Conservation (phyloP, 2,113 vertebrate genomes). For the Piaya cayana region DNA sequence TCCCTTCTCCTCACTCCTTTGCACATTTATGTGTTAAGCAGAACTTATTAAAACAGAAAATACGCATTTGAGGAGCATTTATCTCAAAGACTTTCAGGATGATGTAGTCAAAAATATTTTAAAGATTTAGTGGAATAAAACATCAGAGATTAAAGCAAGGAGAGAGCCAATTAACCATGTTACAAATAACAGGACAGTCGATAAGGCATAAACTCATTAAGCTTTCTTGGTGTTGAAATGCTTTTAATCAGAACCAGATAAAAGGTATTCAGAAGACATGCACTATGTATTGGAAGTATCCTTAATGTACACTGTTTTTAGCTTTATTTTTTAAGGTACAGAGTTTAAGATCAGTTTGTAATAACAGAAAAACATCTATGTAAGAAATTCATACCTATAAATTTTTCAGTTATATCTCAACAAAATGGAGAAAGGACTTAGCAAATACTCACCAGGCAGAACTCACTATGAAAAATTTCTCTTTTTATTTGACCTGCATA, state of each 20-base stretch:
- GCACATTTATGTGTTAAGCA: not conserved
- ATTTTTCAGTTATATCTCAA: not conserved
- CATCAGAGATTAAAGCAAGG: conserved; percentile 33
- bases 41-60: not conserved
- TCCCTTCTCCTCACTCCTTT: not conserved
- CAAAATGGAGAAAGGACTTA: not conserved
- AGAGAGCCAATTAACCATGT: conserved; percentile 15
- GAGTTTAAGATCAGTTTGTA: not conserved
- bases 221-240: conserved; percentile 14
- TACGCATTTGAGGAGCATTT: not conserved
- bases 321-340: not conserved
- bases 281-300: not conserved
- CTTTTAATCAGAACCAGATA: conserved; percentile 49
- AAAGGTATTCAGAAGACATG: conserved; percentile 10
- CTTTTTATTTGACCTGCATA: not conserved
- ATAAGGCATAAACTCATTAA: conserved; percentile 44
- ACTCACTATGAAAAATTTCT: not conserved
- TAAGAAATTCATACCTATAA: not conserved
- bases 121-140: conserved; percentile 42
- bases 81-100: not conserved
- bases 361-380: not conserved
- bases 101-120: conserved; percentile 6
- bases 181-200: conserved; percentile 22
- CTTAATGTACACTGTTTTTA: not conserved
- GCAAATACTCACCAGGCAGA: not conserved